Evolutionary conservation across 2,888 invertebrate genomes (phyloP).

Genomic region (Formica aserva): DNA sequence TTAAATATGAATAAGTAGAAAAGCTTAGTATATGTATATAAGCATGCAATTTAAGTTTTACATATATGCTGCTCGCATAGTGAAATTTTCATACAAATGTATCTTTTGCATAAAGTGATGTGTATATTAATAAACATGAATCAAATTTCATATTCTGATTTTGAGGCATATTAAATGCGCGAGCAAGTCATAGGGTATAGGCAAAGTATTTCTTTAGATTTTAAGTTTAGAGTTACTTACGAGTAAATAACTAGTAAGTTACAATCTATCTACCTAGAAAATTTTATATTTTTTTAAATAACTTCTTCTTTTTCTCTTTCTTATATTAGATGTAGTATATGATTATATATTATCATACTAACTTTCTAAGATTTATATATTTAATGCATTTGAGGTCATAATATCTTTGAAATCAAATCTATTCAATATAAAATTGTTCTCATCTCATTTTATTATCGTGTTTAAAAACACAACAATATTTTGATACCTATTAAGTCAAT

Average conservation of each 20-base stretch:
- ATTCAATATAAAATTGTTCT: neutral
- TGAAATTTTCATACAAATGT: neutral
- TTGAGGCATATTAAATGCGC: conserved; percentile 10
- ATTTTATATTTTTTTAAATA: neutral
- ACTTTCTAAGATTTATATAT: neutral
- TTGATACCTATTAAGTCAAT: neutral
- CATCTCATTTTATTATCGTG: neutral
- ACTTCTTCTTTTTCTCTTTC: neutral
- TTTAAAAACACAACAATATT: neutral
- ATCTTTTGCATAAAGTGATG: neutral
- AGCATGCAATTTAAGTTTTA: neutral
- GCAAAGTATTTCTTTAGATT: conserved; percentile 4
- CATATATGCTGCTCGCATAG: neutral
- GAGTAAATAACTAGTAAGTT: neutral
- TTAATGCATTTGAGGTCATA: neutral
- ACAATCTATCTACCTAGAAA: neutral
- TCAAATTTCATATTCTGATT: conserved; percentile 64
- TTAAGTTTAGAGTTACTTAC: neutral
- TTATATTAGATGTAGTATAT: neutral
- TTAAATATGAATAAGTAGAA: neutral
- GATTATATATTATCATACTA: neutral
- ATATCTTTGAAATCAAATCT: neutral
- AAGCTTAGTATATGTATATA: neutral
- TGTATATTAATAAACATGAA: conserved; percentile 58
- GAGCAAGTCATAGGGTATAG: conserved; percentile 24